phyloP scores from a whole-genome alignment of 2,888 invertebrate genomes.

The Zootermopsis nevadensis region DNA sequence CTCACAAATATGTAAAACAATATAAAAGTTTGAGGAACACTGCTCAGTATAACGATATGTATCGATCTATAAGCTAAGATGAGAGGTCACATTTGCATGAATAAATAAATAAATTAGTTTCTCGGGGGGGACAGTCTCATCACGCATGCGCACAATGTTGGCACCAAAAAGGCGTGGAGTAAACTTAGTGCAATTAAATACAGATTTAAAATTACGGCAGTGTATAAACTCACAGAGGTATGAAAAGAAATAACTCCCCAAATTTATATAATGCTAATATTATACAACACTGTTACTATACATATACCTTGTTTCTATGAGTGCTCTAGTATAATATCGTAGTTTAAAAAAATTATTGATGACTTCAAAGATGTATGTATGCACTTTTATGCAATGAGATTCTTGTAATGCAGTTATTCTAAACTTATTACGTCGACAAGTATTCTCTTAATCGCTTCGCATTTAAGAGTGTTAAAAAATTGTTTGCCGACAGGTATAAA shows the following conservation, averaged over 20 bases:
- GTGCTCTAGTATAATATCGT: background rate
- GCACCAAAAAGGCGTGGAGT: background rate
- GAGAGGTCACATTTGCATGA: conserved; percentile 19
- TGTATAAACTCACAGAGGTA: background rate
- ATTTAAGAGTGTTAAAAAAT: background rate
- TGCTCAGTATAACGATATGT: background rate
- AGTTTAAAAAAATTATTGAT: background rate
- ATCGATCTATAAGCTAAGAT: background rate
- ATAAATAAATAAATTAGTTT: background rate
- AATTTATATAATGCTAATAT: conserved; percentile 9
- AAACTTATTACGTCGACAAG: conserved; percentile 8
- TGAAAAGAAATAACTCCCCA: conserved; percentile 10
- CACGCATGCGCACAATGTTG: background rate
- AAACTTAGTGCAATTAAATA: background rate
- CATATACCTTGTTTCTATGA: background rate
- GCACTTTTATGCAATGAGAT: background rate
- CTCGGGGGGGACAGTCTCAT: background rate
- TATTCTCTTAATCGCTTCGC: background rate
- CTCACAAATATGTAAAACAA: background rate
- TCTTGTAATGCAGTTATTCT: background rate
- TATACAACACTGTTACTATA: background rate
- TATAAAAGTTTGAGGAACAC: background rate
- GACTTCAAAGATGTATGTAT: background rate
- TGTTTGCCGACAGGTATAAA: background rate
- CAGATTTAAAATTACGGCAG: background rate